Conservation (phyloP, 2,888 invertebrate species). For the Podabrus alpinus region DNA sequence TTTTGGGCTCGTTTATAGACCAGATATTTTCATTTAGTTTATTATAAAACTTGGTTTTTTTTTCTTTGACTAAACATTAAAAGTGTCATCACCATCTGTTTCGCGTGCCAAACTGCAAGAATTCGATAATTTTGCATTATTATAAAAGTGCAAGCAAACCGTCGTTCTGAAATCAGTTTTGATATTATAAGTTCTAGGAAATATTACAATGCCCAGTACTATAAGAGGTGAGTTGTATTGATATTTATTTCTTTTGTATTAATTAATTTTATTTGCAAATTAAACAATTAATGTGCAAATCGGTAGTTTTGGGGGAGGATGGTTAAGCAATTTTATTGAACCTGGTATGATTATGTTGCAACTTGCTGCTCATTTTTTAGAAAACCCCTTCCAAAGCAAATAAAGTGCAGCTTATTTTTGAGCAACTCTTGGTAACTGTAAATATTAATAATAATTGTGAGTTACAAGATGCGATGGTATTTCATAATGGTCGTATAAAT, state of each 20-base stretch:
- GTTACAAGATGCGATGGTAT: conserved; percentile 17
- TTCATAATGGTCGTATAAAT: conserved; percentile 23
- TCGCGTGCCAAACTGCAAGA: conserved; percentile 14
- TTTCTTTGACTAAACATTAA: background rate
- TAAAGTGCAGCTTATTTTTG: background rate
- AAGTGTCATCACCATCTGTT: conserved; percentile 9
- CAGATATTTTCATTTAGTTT: background rate
- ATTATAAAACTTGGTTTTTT: background rate
- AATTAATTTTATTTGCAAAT: background rate
- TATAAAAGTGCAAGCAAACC: conserved; percentile 25
- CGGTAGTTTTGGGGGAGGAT: background rate
- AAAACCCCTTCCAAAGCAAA: background rate
- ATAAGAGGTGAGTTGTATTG: conserved; percentile 53
- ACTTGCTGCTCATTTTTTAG: background rate
- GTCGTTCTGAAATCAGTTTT: conserved; percentile 21
- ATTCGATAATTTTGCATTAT: conserved; percentile 29
- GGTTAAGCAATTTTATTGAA: background rate
- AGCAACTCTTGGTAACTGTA: conserved; percentile 19
- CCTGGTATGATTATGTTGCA: background rate
- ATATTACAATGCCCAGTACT: conserved; percentile 56
- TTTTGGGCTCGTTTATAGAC: background rate
- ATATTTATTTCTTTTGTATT: background rate
- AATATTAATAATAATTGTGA: conserved; percentile 23
- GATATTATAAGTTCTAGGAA: conserved; percentile 38
- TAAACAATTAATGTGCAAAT: background rate